Conservation (phyloP, 2,888 invertebrate species). For the Tortrix viridana region DNA sequence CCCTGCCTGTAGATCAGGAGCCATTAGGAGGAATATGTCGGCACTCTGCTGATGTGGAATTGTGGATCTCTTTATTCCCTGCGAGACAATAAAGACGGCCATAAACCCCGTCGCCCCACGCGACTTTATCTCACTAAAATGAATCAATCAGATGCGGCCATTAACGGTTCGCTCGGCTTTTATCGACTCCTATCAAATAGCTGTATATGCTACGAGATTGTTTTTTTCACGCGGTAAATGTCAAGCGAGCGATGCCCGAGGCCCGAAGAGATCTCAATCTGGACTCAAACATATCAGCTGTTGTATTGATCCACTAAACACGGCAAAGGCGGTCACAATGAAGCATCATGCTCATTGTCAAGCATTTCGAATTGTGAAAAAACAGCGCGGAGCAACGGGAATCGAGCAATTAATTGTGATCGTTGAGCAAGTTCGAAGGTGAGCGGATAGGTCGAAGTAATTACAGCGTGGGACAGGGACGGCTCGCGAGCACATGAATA, state of each 20-base stretch:
- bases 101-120: constrained; percentile 60
- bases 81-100: constrained; percentile 51
- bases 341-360: neutral
- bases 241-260: constrained; percentile 2
- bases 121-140: constrained; percentile 68
- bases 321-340: neutral
- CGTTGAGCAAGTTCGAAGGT: constrained; percentile 31
- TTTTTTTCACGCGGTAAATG: constrained; percentile 20
- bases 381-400: constrained; percentile 12
- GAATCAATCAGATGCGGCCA: constrained; percentile 65
- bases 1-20: constrained; percentile 23
- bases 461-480: neutral
- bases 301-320: neutral
- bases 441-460: constrained; percentile 25
- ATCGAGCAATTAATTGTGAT: constrained; percentile 24
- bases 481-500: neutral
- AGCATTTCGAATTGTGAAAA: neutral
- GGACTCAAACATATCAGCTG: too few species aligned
- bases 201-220: constrained; percentile 10
- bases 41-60: constrained; percentile 35
- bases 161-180: constrained; percentile 58
- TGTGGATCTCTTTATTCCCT: constrained; percentile 26
- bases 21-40: constrained; percentile 45
- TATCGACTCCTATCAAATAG: constrained; percentile 45
- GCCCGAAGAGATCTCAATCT: too few species aligned